These are phyloP conservation scores for Scleropages formosus DNA, from an alignment of 2,797 vertebrate genomes.

Conservation along the genomic window DNA sequence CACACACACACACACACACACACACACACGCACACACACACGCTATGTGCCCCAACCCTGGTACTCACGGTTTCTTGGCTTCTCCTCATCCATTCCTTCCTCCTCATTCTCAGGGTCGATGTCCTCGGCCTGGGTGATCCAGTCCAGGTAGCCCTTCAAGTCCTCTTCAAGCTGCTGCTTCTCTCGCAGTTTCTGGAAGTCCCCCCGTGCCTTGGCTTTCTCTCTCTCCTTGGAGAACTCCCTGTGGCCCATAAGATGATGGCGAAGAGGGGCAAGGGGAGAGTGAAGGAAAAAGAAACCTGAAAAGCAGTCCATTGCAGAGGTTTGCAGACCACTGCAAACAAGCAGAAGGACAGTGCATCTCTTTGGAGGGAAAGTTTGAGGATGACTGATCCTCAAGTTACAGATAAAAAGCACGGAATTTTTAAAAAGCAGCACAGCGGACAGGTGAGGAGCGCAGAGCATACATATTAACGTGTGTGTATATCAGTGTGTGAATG, in stretches of 20 bases:
- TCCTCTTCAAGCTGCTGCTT: constrained; percentile 97
- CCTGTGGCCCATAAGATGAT: constrained; percentile 54
- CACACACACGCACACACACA: background rate
- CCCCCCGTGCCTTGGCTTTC: constrained; percentile 94
- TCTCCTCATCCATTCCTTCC: constrained; percentile 93
- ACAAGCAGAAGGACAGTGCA: background rate
- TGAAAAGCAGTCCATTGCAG: background rate
- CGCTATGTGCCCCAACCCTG: background rate
- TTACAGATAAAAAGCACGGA: constrained; percentile 4
- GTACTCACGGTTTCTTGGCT: constrained; percentile 93
- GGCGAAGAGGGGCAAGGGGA: constrained; percentile 23
- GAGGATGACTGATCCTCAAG: background rate
- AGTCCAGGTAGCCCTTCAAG: constrained; percentile 94
- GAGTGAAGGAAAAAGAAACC: constrained; percentile 33
- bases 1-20: background rate
- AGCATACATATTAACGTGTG: background rate
- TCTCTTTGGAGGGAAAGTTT: constrained; percentile 2
- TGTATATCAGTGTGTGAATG: background rate
- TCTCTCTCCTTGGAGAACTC: constrained; percentile 99
- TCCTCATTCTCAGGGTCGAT: constrained; percentile 98
- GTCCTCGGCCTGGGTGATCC: constrained; percentile 98
- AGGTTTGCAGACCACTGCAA: background rate
- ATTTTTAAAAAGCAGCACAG: background rate
- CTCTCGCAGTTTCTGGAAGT: constrained; percentile 96
- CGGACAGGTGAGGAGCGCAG: background rate